Conservation (phyloP, 2,888 invertebrate species). For the Cacoxenus indagator region DNA sequence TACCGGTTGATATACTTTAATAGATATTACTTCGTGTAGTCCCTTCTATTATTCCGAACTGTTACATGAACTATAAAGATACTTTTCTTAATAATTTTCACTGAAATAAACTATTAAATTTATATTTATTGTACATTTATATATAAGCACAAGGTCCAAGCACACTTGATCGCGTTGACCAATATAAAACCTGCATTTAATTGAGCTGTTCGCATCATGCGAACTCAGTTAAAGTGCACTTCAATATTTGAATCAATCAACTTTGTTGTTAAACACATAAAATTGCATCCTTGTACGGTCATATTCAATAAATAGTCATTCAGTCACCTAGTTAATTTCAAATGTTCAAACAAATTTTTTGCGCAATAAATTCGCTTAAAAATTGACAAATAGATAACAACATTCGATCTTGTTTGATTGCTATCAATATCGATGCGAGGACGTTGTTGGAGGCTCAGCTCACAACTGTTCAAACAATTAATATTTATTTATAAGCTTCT, state of each 20-base stretch:
- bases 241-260: neutral
- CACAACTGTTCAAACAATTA: conserved; percentile 5
- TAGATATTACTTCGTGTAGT: too few species aligned
- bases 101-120: too few species aligned
- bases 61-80: too few species aligned
- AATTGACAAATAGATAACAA: conserved; percentile 45
- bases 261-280: conserved; percentile 30
- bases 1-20: too few species aligned
- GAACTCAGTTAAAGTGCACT: neutral
- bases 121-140: too few species aligned
- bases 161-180: too few species aligned
- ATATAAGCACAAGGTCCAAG: too few species aligned
- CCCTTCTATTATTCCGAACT: too few species aligned
- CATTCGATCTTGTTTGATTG: neutral
- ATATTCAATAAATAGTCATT: neutral
- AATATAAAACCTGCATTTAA: too few species aligned
- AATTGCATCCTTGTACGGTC: conserved; percentile 53
- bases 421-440: conserved; percentile 2
- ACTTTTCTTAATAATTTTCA: too few species aligned
- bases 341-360: conserved; percentile 39
- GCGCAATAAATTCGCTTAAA: conserved; percentile 42
- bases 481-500: neutral
- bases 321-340: conserved; percentile 25
- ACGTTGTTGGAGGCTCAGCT: neutral
- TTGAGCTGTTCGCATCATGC: conserved; percentile 3